phyloP scores from a whole-genome alignment of 1,140 invertebrate species.

The Aphelenchoides besseyi region DNA sequence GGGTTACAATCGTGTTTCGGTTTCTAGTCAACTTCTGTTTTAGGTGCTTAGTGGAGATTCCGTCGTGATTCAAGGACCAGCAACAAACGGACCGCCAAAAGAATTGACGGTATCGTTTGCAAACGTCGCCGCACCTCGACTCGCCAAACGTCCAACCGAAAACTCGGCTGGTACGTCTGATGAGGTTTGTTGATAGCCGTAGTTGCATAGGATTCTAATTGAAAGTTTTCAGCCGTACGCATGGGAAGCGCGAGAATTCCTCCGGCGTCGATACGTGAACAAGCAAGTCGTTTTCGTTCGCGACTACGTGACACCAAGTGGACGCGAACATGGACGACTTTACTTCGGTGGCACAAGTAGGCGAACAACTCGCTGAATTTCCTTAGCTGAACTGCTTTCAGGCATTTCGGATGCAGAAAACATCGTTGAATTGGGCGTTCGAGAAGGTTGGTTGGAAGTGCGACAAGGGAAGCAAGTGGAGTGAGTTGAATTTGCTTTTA shows the following conservation, averaged over 20 bases:
- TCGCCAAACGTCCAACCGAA: constrained; percentile 73
- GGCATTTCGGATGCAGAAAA: constrained; percentile 71
- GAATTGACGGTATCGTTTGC: constrained; percentile 85
- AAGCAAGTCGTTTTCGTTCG: constrained; percentile 76
- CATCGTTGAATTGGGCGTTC: constrained; percentile 78
- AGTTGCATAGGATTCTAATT: neutral
- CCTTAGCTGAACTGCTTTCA: neutral
- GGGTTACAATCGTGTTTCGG: neutral
- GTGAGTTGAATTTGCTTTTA: constrained; percentile 62
- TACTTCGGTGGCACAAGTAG: constrained; percentile 68
- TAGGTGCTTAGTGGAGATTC: constrained; percentile 85
- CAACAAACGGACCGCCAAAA: constrained; percentile 76
- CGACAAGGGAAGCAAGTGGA: constrained; percentile 74
- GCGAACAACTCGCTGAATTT: too few relatives aligned
- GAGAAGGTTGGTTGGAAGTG: constrained; percentile 81
- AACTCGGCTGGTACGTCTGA: constrained; percentile 66
- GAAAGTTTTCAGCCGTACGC: constrained; percentile 73
- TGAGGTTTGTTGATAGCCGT: constrained; percentile 26
- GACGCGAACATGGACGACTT: constrained; percentile 80
- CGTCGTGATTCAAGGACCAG: constrained; percentile 77
- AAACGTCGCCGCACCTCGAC: constrained; percentile 83
- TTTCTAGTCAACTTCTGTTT: neutral
- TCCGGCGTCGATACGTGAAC: constrained; percentile 85
- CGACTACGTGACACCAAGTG: constrained; percentile 68
- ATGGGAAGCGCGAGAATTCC: constrained; percentile 90